These are phyloP conservation scores for Zingel zingel DNA, from an alignment of 2,113 vertebrate genomes.

Conservation along the genomic window DNA sequence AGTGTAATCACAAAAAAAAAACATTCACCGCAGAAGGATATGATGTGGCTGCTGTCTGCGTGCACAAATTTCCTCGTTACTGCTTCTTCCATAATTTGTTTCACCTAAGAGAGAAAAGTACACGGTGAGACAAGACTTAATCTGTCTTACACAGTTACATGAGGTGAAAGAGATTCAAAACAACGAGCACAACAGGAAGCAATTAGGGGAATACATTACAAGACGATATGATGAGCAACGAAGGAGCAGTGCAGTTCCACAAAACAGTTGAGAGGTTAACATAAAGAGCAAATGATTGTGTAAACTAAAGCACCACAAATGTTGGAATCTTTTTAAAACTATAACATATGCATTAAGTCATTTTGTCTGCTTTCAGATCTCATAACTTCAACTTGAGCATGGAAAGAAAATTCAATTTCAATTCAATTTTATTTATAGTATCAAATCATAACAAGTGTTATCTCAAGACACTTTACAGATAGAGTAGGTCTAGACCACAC, in stretches of 20 bases:
- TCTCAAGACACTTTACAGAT: too few species aligned
- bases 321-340: background rate
- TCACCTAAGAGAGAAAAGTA: constrained; percentile 86
- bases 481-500: too few species aligned
- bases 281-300: background rate
- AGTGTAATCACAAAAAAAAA: constrained; percentile 7
- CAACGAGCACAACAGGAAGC: background rate
- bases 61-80: constrained; percentile 97
- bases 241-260: background rate
- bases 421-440: too few species aligned
- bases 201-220: background rate
- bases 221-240: background rate
- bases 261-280: background rate
- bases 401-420: background rate
- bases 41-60: constrained; percentile 97
- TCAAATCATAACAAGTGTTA: too few species aligned
- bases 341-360: background rate
- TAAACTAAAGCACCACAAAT: background rate
- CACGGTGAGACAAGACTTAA: constrained; percentile 12
- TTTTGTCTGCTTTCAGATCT: background rate
- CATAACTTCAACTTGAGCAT: background rate
- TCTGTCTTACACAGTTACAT: constrained; percentile 27
- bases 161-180: constrained; percentile 25
- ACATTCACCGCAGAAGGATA: constrained; percentile 95
- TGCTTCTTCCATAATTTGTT: constrained; percentile 98